Percentiles rank a stretch among this genome's conserved stretches.
phyloP scores from a whole-genome alignment of 2,113 vertebrate genomes.

The Psittacula cyanocephala region DNA sequence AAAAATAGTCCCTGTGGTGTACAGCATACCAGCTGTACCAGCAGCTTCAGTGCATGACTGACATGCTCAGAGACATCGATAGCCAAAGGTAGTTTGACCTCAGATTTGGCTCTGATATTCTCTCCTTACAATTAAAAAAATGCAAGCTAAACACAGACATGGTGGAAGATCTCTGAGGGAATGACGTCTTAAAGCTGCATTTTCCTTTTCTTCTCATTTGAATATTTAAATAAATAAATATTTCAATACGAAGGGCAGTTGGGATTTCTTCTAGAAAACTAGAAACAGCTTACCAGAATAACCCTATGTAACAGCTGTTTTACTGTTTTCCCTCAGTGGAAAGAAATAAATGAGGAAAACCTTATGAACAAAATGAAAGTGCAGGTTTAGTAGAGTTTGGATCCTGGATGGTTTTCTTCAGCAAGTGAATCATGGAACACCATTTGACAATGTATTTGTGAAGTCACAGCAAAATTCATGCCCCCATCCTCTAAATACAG shows the following conservation, averaged over 20 bases:
- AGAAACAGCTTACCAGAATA: background rate
- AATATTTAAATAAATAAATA: background rate
- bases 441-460: background rate
- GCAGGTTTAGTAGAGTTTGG: background rate
- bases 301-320: background rate
- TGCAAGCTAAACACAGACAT: background rate
- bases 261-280: background rate
- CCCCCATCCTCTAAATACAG: background rate
- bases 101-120: constrained; percentile 8
- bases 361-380: background rate
- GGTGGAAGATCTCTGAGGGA: background rate
- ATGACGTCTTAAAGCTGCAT: background rate
- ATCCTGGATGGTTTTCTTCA: background rate
- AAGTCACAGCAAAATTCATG: background rate
- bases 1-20: constrained; percentile 59
- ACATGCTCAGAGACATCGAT: background rate
- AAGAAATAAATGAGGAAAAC: background rate
- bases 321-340: background rate
- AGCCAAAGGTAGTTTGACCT: constrained; percentile 6
- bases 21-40: constrained; percentile 51
- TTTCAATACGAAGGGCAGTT: background rate
- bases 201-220: background rate
- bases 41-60: constrained; percentile 31
- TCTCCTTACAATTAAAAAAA: background rate
- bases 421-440: background rate